Percentiles rank a stretch among this genome's conserved stretches.
phyloP scores from a whole-genome alignment of 2,113 vertebrate genomes.

The Plecotus auritus region DNA sequence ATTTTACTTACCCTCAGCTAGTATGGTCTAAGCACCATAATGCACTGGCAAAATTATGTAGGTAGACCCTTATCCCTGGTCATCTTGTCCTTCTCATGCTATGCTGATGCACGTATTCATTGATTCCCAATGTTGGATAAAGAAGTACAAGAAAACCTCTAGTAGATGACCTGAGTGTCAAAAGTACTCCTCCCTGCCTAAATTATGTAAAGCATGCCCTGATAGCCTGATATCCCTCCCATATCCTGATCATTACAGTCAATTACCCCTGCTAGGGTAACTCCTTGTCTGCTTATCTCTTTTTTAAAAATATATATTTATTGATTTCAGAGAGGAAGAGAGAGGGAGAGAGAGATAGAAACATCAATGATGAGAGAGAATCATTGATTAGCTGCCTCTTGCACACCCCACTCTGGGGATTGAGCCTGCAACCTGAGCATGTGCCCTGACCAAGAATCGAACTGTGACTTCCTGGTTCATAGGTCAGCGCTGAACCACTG shows the following conservation, averaged over 20 bases:
- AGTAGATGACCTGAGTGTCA: background rate
- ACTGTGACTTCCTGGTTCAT: too few species aligned
- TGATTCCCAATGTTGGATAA: background rate
- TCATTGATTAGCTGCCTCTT: too few species aligned
- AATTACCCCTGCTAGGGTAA: background rate
- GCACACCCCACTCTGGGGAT: too few species aligned
- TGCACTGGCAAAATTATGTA: background rate
- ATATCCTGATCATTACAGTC: background rate
- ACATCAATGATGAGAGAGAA: too few species aligned
- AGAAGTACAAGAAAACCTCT: background rate
- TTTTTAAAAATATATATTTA: too few species aligned
- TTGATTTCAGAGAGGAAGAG: too few species aligned
- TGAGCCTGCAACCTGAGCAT: too few species aligned
- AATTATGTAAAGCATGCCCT: background rate
- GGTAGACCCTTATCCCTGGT: background rate
- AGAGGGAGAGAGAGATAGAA: too few species aligned
- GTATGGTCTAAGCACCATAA: background rate
- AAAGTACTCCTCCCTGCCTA: background rate
- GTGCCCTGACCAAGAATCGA: too few species aligned
- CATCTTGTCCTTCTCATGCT: background rate
- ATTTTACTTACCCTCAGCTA: background rate
- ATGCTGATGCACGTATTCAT: background rate
- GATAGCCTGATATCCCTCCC: background rate
- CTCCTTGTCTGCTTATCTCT: background rate
- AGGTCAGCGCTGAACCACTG: too few species aligned